Conservation (phyloP, 1,140 invertebrate genomes). For the Sminthurides bifidus region DNA sequence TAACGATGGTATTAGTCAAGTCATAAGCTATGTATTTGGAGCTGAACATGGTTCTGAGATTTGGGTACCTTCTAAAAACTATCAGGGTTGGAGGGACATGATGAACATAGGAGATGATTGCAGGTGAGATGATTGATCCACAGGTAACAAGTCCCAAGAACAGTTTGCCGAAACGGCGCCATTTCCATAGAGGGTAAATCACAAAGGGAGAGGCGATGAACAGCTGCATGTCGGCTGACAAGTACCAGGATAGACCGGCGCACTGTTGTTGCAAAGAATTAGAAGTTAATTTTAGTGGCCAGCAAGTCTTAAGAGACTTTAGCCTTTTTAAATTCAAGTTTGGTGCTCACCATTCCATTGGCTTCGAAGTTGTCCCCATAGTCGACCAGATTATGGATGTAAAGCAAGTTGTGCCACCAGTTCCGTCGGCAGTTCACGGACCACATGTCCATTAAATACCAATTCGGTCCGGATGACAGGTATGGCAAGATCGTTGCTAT, state of each 20-base stretch:
- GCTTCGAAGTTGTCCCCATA: not conserved
- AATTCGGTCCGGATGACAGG: conserved; percentile 25
- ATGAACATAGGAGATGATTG: conserved; percentile 1
- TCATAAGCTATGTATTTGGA: not conserved
- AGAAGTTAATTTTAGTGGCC: no score
- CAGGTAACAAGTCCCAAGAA: conserved; percentile 17
- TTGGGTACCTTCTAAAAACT: not conserved
- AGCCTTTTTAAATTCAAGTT: no score
- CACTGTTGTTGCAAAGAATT: conserved; percentile 50
- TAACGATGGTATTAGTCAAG: not conserved
- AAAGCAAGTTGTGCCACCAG: conserved; percentile 76
- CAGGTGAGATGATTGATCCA: conserved; percentile 20
- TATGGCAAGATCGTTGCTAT: conserved; percentile 30
- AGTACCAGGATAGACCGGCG: conserved; percentile 68
- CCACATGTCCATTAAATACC: conserved; percentile 39
- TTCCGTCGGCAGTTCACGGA: conserved; percentile 47
- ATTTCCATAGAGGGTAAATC: conserved; percentile 35
- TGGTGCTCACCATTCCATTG: conserved; percentile 12
- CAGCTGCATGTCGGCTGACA: conserved; percentile 70
- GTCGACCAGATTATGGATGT: conserved; percentile 70
- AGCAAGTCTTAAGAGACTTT: no score
- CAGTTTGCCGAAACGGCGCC: conserved; percentile 15
- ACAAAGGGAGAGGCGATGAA: conserved; percentile 50
- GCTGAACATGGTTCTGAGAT: not conserved
- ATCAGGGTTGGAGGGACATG: conserved; percentile 3